Evolutionary conservation across 2,888 invertebrate genomes (phyloP).

Genomic region (Agrotis segetum): DNA sequence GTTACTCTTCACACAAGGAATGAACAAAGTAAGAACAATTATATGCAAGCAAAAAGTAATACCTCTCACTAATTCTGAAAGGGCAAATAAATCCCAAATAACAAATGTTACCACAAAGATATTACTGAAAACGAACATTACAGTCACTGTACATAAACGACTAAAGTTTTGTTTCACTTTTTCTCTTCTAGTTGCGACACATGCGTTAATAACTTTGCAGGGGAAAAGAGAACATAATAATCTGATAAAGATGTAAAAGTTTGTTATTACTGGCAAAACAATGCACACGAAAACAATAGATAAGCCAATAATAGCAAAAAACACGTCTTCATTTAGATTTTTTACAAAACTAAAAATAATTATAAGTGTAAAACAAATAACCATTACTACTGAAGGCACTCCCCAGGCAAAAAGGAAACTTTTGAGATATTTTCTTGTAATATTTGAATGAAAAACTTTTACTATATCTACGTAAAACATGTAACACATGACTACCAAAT

Average conservation of each 20-base stretch:
- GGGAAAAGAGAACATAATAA: constrained; percentile 24
- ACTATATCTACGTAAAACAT: constrained; percentile 48
- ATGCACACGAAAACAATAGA: constrained; percentile 6
- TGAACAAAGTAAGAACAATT: constrained; percentile 21
- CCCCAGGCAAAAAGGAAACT: constrained; percentile 45
- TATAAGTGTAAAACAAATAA: not conserved
- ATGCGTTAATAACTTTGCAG: not conserved
- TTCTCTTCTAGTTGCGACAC: not conserved
- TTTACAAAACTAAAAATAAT: not conserved
- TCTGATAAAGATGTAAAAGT: constrained; percentile 25
- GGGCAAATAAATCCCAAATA: constrained; percentile 18
- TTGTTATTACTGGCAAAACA: constrained; percentile 12
- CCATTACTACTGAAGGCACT: constrained; percentile 3
- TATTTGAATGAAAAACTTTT: constrained; percentile 31
- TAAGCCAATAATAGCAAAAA: not conserved
- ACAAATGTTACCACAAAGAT: constrained; percentile 21
- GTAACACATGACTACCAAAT: constrained; percentile 36
- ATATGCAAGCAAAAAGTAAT: constrained; percentile 22
- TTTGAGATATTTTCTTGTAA: constrained; percentile 36
- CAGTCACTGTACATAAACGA: constrained; percentile 34
- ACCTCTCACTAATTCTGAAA: constrained; percentile 18
- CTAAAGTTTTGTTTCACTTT: constrained; percentile 30
- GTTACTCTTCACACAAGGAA: constrained; percentile 39
- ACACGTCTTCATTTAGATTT: not conserved
- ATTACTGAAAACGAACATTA: constrained; percentile 34